Evolutionary conservation across 1,140 invertebrate genomes (phyloP).

Genomic region (Drosophila baimaii): DNA sequence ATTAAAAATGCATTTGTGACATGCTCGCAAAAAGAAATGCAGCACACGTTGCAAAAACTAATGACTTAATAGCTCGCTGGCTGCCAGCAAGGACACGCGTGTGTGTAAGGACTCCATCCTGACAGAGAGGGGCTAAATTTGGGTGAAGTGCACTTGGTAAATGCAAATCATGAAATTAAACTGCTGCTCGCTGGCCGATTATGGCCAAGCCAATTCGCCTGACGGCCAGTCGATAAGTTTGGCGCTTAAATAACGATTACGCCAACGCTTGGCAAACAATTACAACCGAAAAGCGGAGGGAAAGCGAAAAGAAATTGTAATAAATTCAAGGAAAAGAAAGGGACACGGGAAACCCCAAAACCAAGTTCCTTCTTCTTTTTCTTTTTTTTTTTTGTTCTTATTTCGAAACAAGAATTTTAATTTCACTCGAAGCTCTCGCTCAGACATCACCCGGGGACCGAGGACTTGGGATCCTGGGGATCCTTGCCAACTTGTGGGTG

Average conservation of each 20-base stretch:
- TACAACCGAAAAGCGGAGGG: conserved; percentile 51
- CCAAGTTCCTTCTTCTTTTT: conserved; percentile 38
- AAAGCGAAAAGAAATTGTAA: conserved; percentile 65
- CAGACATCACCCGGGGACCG: conserved; percentile 32
- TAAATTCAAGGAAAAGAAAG: conserved; percentile 34
- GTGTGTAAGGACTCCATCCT: conserved; percentile 16
- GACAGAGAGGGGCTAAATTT: conserved; percentile 10
- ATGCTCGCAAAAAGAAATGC: conserved; percentile 63
- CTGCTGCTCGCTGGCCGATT: conserved; percentile 42
- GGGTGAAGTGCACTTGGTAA: conserved; percentile 31
- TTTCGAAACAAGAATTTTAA: conserved; percentile 77
- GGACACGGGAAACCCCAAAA: conserved; percentile 47
- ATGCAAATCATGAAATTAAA: conserved; percentile 44
- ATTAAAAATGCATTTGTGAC: conserved; percentile 73
- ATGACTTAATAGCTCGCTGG: conserved; percentile 77
- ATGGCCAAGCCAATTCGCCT: conserved; percentile 54
- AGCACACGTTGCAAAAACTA: conserved; percentile 74
- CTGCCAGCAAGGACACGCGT: conserved; percentile 52
- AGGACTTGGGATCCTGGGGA: conserved; percentile 12
- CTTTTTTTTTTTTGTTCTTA: conserved; percentile 49
- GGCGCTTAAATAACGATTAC: conserved; percentile 72
- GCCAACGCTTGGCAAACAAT: conserved; percentile 73
- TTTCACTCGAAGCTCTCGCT: conserved; percentile 66
- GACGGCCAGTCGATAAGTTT: conserved; percentile 70
- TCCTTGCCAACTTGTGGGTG: conserved; percentile 27